Percentiles rank a stretch among this genome's conserved stretches.
Evolutionary conservation across 2,113 vertebrate genomes (phyloP).

Genomic region (Andinoacara biseriatus): DNA sequence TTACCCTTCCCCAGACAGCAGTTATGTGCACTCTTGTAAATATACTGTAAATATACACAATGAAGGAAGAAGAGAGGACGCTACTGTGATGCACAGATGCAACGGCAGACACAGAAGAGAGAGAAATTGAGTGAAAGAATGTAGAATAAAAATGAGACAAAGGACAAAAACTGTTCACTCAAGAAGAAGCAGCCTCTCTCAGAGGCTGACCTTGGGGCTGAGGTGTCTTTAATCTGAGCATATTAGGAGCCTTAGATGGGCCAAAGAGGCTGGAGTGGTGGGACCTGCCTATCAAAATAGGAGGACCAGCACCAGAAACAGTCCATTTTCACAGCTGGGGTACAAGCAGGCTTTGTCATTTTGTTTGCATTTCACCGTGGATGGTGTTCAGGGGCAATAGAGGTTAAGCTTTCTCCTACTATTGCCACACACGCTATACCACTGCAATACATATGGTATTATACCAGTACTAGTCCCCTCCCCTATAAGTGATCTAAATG

Average conservation of each 20-base stretch:
- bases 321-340: conserved; percentile 73
- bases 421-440: conserved; percentile 47
- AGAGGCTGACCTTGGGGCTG: conserved; percentile 86
- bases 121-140: conserved; percentile 36
- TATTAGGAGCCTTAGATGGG: conserved; percentile 83
- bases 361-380: conserved; percentile 62
- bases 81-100: conserved; percentile 15
- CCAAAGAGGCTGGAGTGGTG: conserved; percentile 81
- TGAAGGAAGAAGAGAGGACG: conserved; percentile 15
- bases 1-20: conserved; percentile 90
- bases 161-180: background rate
- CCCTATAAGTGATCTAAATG: conserved; percentile 66
- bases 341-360: conserved; percentile 61
- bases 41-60: conserved; percentile 85
- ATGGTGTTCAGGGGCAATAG: conserved; percentile 45
- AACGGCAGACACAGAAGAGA: conserved; percentile 51
- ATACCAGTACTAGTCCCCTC: conserved; percentile 21
- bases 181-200: conserved; percentile 69
- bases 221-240: conserved; percentile 83
- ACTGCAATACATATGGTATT: conserved; percentile 39
- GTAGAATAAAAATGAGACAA: conserved; percentile 50
- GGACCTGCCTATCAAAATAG: conserved; percentile 82
- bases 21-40: conserved; percentile 95
- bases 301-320: conserved; percentile 45
- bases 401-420: conserved; percentile 61